Percentiles rank a stretch among this genome's conserved stretches.
Conservation (phyloP, 2,888 invertebrate genomes). For the Scelioninae gen. 1 region DNA sequence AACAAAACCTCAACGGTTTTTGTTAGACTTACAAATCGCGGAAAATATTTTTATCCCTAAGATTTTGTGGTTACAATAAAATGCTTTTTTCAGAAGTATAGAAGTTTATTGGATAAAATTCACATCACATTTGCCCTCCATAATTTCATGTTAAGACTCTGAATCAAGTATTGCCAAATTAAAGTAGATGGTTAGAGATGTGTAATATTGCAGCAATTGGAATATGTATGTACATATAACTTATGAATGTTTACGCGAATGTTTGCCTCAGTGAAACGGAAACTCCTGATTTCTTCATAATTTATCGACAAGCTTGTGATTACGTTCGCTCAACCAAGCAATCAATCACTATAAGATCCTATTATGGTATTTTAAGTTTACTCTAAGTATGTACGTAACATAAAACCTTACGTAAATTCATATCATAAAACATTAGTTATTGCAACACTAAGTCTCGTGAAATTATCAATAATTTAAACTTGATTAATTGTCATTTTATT, state of each 20-base stretch:
- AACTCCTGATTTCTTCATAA: conserved; percentile 42
- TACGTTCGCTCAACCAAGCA: conserved; percentile 39
- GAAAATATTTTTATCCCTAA: too few species aligned
- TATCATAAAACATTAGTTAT: conserved; percentile 33
- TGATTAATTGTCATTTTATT: conserved; percentile 14
- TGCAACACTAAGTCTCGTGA: conserved; percentile 2
- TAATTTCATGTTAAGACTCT: conserved; percentile 37
- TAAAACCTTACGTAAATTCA: conserved; percentile 23
- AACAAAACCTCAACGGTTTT: too few species aligned
- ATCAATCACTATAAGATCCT: conserved; percentile 35
- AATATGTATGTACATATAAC: conserved; percentile 15
- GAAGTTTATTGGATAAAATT: conserved; percentile 24
- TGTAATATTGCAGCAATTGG: conserved; percentile 16
- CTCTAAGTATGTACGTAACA: conserved; percentile 14
- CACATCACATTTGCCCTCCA: conserved; percentile 16
- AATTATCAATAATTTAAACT: conserved; percentile 13
- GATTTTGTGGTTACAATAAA: too few species aligned
- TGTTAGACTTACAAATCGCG: too few species aligned
- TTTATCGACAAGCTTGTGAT: conserved; percentile 44
- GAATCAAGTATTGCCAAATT: conserved; percentile 27
- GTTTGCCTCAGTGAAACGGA: conserved; percentile 19
- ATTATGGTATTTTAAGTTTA: conserved; percentile 40
- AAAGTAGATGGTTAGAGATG: conserved; percentile 2
- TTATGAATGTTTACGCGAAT: conserved; percentile 23
- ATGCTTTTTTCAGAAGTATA: too few species aligned